Base-by-base conservation (phyloP, 2,888 invertebrate species). In the Hypena proboscidalis region DNA sequence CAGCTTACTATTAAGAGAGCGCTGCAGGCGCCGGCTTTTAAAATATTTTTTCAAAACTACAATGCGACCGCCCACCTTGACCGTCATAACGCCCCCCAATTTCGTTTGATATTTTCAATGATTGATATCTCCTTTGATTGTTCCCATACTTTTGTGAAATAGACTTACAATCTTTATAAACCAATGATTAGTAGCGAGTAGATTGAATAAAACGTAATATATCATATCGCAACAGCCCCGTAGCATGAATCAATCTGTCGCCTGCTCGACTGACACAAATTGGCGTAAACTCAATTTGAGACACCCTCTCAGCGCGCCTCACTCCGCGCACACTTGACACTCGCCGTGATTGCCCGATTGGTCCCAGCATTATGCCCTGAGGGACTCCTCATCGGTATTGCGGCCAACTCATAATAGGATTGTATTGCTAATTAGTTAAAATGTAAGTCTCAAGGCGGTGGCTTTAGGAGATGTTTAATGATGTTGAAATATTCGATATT, bases 231-330 rank as follows among this genome's bases (percentile, higher is more conserved):
- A n/a, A 17, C 8, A 15, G 15, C 14, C 8, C 6, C 7, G 20
- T 6, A 6, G 6, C 21, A 19, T 48, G 57, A 67, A 75, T 76
- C 76, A 74, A 76, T 77, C 67, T 61, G 64, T 42, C 49, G 35
- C 58, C 42, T 46, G 4, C 30, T 26, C 40, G 36, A 26, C 58
- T 47, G 57, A 61, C 54, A 60, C 63, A 81, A 80, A 81, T 81
- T 78, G 77, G 67, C 62, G 68, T 68, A 75, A 81, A 83, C 71
- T 81, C 77, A 74, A 81, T 83, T 83, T 78, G 13, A 33, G 25
- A 33, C 39, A 26, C 49, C 32, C 53, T 45, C 36, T 42, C 36
- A 20, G 22, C 31, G 48, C 44, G 31, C 48, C 40, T 38, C 48
- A 31, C 39, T 43, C 41, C 39, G 29, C 42, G 36, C 45, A 41